Evolutionary conservation across 1,140 invertebrate genomes (phyloP).

Genomic region (Drosophila jambulina): DNA sequence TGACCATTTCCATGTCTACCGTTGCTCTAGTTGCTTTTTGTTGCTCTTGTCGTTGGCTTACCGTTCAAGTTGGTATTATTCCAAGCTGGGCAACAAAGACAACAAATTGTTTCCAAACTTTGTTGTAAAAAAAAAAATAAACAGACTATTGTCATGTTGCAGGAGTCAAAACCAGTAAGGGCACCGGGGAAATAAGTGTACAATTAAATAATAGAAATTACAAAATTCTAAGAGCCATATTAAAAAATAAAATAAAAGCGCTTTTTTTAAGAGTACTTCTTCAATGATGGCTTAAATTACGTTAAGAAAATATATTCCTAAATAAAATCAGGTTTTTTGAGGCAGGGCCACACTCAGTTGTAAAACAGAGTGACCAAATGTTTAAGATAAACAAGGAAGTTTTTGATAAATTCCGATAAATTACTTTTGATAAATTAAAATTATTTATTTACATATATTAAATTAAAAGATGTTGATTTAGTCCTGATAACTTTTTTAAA

Average conservation of each 20-base stretch:
- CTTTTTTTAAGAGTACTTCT: background rate
- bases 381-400: too few relatives aligned
- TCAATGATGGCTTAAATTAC: background rate
- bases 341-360: background rate
- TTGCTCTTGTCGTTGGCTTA: slow-evolving; percentile 30
- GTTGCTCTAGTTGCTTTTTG: slow-evolving; percentile 5
- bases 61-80: slow-evolving; percentile 53
- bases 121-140: slow-evolving; percentile 4
- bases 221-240: too few relatives aligned
- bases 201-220: too few relatives aligned
- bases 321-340: background rate
- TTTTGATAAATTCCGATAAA: too few relatives aligned
- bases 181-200: background rate
- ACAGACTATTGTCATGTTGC: slow-evolving; percentile 21
- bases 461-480: too few relatives aligned
- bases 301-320: too few relatives aligned
- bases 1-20: slow-evolving; percentile 62
- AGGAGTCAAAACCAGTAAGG: slow-evolving; percentile 2
- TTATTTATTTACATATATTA: too few relatives aligned
- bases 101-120: slow-evolving; percentile 41
- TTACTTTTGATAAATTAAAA: too few relatives aligned
- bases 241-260: too few relatives aligned
- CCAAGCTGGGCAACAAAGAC: slow-evolving; percentile 13
- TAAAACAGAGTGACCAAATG: background rate
- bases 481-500: too few relatives aligned